Percentiles rank a stretch among this genome's conserved stretches.
phyloP scores from a whole-genome alignment of 1,140 invertebrate genomes.

The Macrocentrus cingulum region DNA sequence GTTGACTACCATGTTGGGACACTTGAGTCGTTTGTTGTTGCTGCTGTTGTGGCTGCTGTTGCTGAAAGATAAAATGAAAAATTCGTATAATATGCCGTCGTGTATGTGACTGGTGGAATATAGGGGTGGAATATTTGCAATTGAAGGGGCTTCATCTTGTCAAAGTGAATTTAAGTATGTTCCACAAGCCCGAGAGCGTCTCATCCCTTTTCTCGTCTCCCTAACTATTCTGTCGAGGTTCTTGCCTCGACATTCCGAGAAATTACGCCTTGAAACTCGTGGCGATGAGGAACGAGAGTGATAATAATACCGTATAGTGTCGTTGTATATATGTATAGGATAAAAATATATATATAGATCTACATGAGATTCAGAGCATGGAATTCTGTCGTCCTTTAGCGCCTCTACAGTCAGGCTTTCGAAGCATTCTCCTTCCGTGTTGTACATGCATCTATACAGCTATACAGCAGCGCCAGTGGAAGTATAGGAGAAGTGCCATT shows the following conservation, averaged over 20 bases:
- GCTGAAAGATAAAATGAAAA: constrained; percentile 18
- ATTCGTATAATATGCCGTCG: too few species aligned
- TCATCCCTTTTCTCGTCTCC: neutral
- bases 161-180: constrained; percentile 24
- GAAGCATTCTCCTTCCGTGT: too few species aligned
- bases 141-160: constrained; percentile 25
- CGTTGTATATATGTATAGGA: too few species aligned
- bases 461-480: too few species aligned
- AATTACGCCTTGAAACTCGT: constrained; percentile 26
- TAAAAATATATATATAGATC: too few species aligned
- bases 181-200: constrained; percentile 1
- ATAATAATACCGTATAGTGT: constrained; percentile 38
- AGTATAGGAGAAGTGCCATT: too few species aligned
- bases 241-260: constrained; percentile 27
- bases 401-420: neutral
- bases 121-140: neutral
- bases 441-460: too few species aligned
- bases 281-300: constrained; percentile 21
- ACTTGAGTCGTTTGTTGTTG: constrained; percentile 17
- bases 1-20: constrained; percentile 29
- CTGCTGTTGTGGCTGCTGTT: constrained; percentile 23
- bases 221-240: constrained; percentile 10
- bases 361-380: neutral
- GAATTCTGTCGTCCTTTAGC: constrained; percentile 15
- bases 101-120: too few species aligned